A percentile compares a stretch with the other conserved stretches of the same genome.
Conservation (phyloP, 2,888 invertebrate species). For the Chesias legatella region DNA sequence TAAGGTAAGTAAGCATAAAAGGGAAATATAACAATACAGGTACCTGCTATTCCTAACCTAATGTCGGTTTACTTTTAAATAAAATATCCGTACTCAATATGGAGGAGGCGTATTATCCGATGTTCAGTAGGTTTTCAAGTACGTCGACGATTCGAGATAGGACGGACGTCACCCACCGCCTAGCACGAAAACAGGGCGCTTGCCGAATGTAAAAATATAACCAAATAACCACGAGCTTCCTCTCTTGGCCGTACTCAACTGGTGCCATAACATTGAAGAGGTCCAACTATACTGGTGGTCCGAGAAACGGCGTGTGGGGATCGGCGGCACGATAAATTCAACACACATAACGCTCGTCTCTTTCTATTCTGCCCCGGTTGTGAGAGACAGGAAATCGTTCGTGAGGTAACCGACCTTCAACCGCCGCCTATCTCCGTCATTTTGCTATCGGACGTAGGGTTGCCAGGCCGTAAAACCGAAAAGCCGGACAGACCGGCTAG, state of each 20-base stretch:
- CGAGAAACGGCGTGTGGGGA: slow-evolving; percentile 12
- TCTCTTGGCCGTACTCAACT: not conserved
- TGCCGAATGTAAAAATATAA: not conserved
- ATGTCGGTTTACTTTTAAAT: too few relatives aligned
- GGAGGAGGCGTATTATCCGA: too few relatives aligned
- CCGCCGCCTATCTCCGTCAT: slow-evolving; percentile 35
- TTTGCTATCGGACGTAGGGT: not conserved
- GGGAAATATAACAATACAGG: too few relatives aligned
- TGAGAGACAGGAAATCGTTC: slow-evolving; percentile 31
- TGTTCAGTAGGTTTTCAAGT: slow-evolving; percentile 20
- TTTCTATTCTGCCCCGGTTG: not conserved
- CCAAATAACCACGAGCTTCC: slow-evolving; percentile 2
- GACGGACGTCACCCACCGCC: not conserved
- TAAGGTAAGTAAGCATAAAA: too few relatives aligned
- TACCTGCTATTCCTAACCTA: too few relatives aligned
- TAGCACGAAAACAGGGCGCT: not conserved
- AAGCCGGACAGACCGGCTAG: too few relatives aligned
- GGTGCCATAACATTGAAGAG: slow-evolving; percentile 14
- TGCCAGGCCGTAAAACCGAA: too few relatives aligned
- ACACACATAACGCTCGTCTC: slow-evolving; percentile 1
- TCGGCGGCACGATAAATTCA: slow-evolving; percentile 3
- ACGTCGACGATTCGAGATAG: slow-evolving; percentile 18
- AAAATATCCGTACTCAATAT: too few relatives aligned
- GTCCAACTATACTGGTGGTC: slow-evolving; percentile 33
- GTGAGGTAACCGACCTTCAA: slow-evolving; percentile 56